Conservation (phyloP, 2,888 invertebrate genomes). For the Euproctis similis region DNA sequence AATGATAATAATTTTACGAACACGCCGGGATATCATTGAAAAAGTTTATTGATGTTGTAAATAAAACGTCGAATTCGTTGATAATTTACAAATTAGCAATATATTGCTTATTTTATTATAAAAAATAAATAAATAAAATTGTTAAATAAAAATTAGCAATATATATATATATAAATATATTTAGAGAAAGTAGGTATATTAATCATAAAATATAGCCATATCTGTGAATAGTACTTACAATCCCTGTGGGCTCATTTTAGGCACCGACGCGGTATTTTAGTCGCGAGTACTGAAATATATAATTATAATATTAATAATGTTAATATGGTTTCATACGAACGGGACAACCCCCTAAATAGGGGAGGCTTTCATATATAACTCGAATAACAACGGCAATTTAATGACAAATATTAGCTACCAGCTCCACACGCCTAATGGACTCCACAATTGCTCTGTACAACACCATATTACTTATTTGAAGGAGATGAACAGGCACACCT, state of each 20-base stretch:
- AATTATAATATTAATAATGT: no score
- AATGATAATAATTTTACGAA: slow-evolving; percentile 54
- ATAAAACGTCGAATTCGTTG: no score
- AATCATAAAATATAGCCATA: no score
- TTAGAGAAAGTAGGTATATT: no score
- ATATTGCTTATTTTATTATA: no score
- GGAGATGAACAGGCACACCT: slow-evolving; percentile 33
- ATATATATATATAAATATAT: no score
- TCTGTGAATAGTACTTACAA: slow-evolving; percentile 26
- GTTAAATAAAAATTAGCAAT: no score
- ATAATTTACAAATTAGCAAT: no score
- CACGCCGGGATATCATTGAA: slow-evolving; percentile 38
- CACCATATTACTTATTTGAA: slow-evolving; percentile 46
- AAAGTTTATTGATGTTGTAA: slow-evolving; percentile 1
- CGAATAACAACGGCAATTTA: slow-evolving; percentile 57
- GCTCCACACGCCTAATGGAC: slow-evolving; percentile 59
- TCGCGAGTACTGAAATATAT: slow-evolving; percentile 49
- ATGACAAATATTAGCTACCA: slow-evolving; percentile 64
- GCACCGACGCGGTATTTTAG: slow-evolving; percentile 44
- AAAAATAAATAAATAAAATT: no score
- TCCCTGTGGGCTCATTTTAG: slow-evolving; percentile 55
- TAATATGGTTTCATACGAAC: slow-evolving; percentile 49
- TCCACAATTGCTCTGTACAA: slow-evolving; percentile 55
- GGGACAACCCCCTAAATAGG: slow-evolving; percentile 38
- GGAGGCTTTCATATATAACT: slow-evolving; percentile 34